These are phyloP conservation scores for Pterocles burchelli DNA, from an alignment of 2,113 vertebrate genomes.

Conservation along the genomic window DNA sequence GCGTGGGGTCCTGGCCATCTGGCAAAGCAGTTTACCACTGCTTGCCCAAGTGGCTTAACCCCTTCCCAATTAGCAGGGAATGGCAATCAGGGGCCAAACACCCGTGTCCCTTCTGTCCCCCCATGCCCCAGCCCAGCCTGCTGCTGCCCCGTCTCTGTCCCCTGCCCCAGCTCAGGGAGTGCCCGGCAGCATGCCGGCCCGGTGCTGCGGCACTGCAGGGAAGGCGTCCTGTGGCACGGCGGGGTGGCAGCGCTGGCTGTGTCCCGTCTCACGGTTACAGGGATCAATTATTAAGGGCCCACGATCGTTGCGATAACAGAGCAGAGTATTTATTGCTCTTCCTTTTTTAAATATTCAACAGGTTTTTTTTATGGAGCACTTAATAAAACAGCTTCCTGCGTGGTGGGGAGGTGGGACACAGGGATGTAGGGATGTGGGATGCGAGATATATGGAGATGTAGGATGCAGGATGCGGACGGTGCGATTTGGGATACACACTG, in stretches of 20 bases:
- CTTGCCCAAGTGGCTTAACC: not conserved
- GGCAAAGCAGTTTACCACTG: constrained; percentile 21
- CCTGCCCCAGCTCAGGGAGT: accelerated
- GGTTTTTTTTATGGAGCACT: not conserved
- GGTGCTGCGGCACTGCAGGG: accelerated
- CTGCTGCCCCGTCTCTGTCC: accelerated
- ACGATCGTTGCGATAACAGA: constrained; percentile 74
- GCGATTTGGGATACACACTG: accelerated
- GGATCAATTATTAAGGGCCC: constrained; percentile 78
- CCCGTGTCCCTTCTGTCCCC: accelerated
- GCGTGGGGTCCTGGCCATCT: not conserved
- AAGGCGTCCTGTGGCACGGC: not conserved
- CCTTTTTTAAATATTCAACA: constrained; percentile 86
- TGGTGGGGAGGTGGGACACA: accelerated
- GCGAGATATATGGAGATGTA: not conserved
- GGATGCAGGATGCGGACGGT: not conserved
- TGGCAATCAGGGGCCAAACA: not conserved
- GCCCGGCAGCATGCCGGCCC: accelerated
- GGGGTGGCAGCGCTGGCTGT: not conserved
- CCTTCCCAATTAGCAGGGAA: not conserved
- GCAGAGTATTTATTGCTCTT: constrained; percentile 73
- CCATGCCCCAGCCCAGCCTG: accelerated
- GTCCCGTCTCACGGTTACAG: constrained; percentile 1
- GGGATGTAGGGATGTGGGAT: not conserved
- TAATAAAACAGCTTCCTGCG: not conserved